Base-by-base conservation (phyloP, 2,888 invertebrate species). In the Tinea semifulvella region DNA sequence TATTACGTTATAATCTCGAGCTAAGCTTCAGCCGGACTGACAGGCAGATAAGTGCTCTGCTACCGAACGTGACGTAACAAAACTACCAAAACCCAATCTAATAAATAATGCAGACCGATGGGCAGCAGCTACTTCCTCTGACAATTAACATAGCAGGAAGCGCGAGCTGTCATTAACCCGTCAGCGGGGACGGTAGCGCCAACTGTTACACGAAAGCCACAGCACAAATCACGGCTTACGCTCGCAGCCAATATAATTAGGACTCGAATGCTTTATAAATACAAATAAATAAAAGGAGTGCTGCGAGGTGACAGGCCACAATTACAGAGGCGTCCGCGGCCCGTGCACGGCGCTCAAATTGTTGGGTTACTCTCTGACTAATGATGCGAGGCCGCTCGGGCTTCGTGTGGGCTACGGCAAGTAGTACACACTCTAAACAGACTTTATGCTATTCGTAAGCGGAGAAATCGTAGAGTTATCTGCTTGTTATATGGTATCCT, bases 61-160 rank as follows among this genome's bases (percentile, higher is more conserved):
- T 66, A 66, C 67, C 60, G 65, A 63, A 60, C 60, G 57, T 62
- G 62, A 61, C 57, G 62, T 58, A 64, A 60, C 55, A 68, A 67
- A 61, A 65, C 65, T 59, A 66, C 63, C 64, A 66, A 68, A 72
- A 68, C 57, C 62, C 63, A 58, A 68, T 66, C 67, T 66, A 70
- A 74, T 72, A 68, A 73, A 71, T 71, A 71, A 72, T 73, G 67
- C 40, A 40, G 3, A 40, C 3, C 66, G 72, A 72, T 68, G 71
- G 65, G 62, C 55, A 58, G 65, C 63, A 68, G 68, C 60, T 65
- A 74, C 74, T 74, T 73, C 73, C 72, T 72, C 68, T 56, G 61
- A 65, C 72, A 73, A 79, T 77, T 77, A 77, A 68, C 71, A 64
- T 66, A 65, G 70, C 79, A 75, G 80, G 80, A 80, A 80, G 69